Percentiles rank a stretch among this genome's conserved stretches.
Evolutionary conservation across 64 coral and sea anemone genomes (phyloP).

Genomic region (Montipora sp.): DNA sequence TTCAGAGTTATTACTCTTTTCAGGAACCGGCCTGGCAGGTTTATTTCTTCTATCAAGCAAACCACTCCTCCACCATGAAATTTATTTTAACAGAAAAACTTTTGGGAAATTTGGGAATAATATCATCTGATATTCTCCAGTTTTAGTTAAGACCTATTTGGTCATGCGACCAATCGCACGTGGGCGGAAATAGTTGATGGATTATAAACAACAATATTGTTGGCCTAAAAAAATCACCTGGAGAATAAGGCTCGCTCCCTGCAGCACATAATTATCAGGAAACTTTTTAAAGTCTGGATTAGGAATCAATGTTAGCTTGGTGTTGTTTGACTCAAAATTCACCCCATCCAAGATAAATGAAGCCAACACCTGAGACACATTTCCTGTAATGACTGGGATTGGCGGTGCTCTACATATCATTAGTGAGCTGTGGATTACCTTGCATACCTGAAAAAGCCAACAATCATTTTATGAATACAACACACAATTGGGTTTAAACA

Average conservation of each 20-base stretch:
- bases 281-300: constrained; percentile 71
- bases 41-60: too few species aligned
- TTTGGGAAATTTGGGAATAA: too few species aligned
- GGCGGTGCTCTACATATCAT: constrained; percentile 75
- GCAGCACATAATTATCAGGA: constrained; percentile 10
- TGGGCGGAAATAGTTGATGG: neutral
- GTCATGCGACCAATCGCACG: neutral
- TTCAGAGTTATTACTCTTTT: too few species aligned
- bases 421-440: constrained; percentile 20
- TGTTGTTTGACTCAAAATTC: constrained; percentile 37
- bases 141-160: too few species aligned
- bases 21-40: too few species aligned
- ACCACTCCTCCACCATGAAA: too few species aligned
- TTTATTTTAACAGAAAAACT: too few species aligned
- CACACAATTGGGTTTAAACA: too few species aligned
- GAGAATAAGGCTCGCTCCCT: constrained; percentile 68
- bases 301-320: constrained; percentile 42
- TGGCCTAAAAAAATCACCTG: constrained; percentile 56
- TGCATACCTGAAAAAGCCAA: constrained; percentile 47
- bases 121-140: too few species aligned
- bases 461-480: neutral
- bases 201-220: neutral
- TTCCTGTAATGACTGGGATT: constrained; percentile 44
- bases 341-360: constrained; percentile 81
- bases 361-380: constrained; percentile 67